Conservation (phyloP, 2,113 vertebrate genomes). For the Castor canadensis region DNA sequence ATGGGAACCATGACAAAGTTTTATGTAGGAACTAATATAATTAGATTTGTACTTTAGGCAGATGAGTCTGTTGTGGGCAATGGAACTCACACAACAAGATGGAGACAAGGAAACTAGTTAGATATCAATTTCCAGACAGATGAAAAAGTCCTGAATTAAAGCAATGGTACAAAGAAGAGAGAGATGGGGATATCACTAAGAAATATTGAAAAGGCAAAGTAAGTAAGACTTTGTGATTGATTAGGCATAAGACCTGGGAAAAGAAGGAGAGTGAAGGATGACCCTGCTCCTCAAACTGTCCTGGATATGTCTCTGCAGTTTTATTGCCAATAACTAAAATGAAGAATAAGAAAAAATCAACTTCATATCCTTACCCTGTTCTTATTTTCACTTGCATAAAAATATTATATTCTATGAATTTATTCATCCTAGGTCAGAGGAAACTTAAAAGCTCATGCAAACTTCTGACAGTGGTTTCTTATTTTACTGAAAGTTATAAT, state of each 20-base stretch:
- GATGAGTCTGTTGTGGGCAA: background rate
- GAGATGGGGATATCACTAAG: background rate
- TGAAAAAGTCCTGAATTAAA: background rate
- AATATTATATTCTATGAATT: background rate
- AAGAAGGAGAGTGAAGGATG: background rate
- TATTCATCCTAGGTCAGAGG: background rate
- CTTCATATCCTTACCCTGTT: rapidly evolving
- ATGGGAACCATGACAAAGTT: background rate
- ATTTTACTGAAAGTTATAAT: background rate
- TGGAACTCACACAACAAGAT: background rate
- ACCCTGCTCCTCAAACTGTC: too few species aligned
- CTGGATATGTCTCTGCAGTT: background rate
- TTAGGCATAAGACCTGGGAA: background rate
- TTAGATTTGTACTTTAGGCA: background rate
- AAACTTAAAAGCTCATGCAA: background rate
- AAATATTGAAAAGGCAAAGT: background rate
- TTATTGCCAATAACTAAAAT: background rate
- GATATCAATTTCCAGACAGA: background rate
- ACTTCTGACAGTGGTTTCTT: constrained; percentile 15
- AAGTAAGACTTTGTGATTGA: background rate
- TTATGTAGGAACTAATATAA: background rate
- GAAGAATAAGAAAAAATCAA: background rate
- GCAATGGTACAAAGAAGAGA: background rate
- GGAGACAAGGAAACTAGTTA: background rate
- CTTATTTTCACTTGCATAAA: background rate